Evolutionary conservation across 2,797 vertebrate genomes (phyloP), one percentile per base, ranked within the genome.

Genomic region (Stomatorhinus walkeri): DNA sequence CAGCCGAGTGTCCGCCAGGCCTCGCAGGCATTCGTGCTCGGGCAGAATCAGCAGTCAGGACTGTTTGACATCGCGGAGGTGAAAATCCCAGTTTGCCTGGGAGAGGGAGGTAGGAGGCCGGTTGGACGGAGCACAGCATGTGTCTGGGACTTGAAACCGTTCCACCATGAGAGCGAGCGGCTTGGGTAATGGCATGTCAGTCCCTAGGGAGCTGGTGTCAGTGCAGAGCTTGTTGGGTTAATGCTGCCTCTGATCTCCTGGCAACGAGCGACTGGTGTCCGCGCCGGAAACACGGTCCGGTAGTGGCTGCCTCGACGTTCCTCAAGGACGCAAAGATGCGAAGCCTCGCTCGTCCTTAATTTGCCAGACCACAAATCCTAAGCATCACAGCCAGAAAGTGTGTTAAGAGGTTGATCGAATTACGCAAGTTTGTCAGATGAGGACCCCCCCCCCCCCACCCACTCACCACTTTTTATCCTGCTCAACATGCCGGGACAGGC

Each of bases 401-500:
- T 43, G 72, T 40, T 79, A 79, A 43, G 72, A 19, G 40, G 72
- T 43, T 79, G 72, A 79, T 79, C 32, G 36, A 43, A 43, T 79
- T 79, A 79, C 36, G 32, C 51, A 51, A 87, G 85, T 85, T 68
- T 32, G 46, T 68, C 51, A 48, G 54, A 85, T 85, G 40, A 85
- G 90, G 76, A 14, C 36, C 32, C 22, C 24, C 19, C 22, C 59
- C 7, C 10, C 56, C 7, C 10, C 24, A 72, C 24, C 10, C 64
- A 16, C 64, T 40, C 83, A 86, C 59, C 89, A 81, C 92, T 92
- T 92, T 87, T 93, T 91, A 89, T 56, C 2, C 22, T 87, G 90
- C 91, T 88, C 88, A 89, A 90, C 85, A 85, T 89, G 89, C 91
- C 87, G 88, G 89, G 87, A 86, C 86, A 90, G 88, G 87, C 56